These are phyloP conservation scores for Odontophorus gujanensis DNA, from an alignment of 2,113 vertebrate species.

Conservation along the genomic window DNA sequence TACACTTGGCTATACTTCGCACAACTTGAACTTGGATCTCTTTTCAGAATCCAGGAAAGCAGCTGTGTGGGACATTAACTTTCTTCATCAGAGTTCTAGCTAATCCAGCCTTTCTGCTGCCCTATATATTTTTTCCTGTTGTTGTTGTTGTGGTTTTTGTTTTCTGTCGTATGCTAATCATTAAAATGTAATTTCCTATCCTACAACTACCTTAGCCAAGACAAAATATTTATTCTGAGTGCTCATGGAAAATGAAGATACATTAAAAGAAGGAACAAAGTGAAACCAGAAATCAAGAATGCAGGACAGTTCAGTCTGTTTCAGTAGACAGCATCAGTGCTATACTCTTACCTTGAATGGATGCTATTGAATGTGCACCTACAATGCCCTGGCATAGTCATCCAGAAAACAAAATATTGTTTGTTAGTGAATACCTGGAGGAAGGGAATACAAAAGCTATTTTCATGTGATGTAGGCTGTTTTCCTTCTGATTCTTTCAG, in stretches of 20 bases:
- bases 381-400: not conserved
- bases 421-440: not conserved
- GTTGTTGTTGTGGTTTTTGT: not conserved
- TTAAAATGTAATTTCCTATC: conserved; percentile 14
- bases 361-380: not conserved
- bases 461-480: not conserved
- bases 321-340: not conserved
- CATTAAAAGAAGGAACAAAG: not conserved
- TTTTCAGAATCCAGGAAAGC: not conserved
- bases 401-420: not conserved
- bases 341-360: not conserved
- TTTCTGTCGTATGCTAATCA: not conserved
- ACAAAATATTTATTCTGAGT: not conserved
- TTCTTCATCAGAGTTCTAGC: not conserved
- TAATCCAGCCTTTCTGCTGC: not conserved
- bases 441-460: not conserved
- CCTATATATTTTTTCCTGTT: not conserved
- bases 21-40: not conserved
- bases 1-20: conserved; percentile 6
- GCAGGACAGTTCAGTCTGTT: not conserved
- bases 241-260: not conserved
- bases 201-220: not conserved
- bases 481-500: not conserved
- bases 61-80: not conserved
- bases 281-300: not conserved